These are phyloP conservation scores for Otolemur crassicaudatus DNA, from an alignment of 2,797 vertebrate species.

Conservation along the genomic window DNA sequence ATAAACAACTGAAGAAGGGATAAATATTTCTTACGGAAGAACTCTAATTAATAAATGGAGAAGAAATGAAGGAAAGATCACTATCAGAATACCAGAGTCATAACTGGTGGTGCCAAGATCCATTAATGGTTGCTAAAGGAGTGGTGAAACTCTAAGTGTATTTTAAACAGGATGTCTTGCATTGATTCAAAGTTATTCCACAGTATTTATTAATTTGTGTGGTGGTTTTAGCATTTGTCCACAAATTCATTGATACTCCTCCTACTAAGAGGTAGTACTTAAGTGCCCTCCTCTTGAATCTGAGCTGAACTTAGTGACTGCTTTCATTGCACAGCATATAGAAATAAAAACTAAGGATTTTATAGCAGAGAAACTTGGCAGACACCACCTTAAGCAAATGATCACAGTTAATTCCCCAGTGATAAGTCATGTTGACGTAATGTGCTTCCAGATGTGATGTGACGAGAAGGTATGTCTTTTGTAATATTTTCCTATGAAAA, in stretches of 20 bases:
- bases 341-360: background rate
- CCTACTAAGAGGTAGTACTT: background rate
- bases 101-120: background rate
- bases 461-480: background rate
- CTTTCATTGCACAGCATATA: background rate
- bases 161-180: background rate
- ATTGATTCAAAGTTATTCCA: background rate
- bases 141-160: background rate
- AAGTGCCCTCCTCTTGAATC: background rate
- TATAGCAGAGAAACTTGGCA: background rate
- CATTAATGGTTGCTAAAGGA: background rate
- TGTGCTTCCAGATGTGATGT: background rate
- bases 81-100: background rate
- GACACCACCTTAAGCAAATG: background rate
- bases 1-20: background rate
- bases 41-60: background rate
- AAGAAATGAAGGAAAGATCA: background rate
- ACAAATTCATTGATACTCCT: background rate
- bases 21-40: background rate
- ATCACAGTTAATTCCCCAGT: background rate
- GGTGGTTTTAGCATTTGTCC: background rate
- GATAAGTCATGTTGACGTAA: background rate
- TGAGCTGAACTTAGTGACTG: background rate
- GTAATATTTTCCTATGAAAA: background rate
- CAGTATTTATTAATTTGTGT: background rate